Evolutionary conservation across 2,797 vertebrate species (phyloP).

Genomic region (Echeneis naucrates): DNA sequence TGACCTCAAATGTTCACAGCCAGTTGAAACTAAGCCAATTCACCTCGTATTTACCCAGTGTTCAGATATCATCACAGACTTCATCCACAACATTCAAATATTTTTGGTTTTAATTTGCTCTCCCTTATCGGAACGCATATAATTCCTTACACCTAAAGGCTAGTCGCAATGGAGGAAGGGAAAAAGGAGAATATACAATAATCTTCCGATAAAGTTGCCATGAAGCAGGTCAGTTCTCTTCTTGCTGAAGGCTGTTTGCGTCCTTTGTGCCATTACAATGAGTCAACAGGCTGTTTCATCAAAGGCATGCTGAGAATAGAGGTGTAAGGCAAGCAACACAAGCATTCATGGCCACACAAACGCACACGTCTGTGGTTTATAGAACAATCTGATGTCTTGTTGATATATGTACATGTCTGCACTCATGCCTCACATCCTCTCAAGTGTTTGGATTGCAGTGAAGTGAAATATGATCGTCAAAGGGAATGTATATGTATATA

Average conservation of each 20-base stretch:
- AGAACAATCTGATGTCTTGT: constrained; percentile 43
- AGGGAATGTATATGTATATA: constrained; percentile 18
- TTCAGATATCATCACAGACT: neutral
- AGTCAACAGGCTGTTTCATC: constrained; percentile 1
- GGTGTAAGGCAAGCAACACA: constrained; percentile 5
- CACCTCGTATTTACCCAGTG: neutral
- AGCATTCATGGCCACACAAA: constrained; percentile 11
- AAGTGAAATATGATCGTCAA: constrained; percentile 28
- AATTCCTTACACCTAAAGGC: neutral
- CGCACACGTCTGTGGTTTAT: constrained; percentile 33
- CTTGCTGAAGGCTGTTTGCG: constrained; percentile 10
- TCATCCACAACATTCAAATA: neutral
- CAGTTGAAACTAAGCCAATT: neutral
- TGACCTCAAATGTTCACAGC: neutral
- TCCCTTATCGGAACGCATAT: no score
- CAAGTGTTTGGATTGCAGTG: constrained; percentile 40
- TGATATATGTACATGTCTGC: constrained; percentile 19
- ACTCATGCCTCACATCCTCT: constrained; percentile 16
- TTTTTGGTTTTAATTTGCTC: no score
- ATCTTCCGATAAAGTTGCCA: constrained; percentile 1
- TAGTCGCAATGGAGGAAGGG: neutral
- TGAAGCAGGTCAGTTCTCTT: neutral
- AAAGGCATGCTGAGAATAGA: constrained; percentile 3
- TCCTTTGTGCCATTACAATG: constrained; percentile 16
- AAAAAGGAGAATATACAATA: neutral